These are phyloP conservation scores for Apamea anceps DNA, from an alignment of 2,888 invertebrate species.

Conservation along the genomic window DNA sequence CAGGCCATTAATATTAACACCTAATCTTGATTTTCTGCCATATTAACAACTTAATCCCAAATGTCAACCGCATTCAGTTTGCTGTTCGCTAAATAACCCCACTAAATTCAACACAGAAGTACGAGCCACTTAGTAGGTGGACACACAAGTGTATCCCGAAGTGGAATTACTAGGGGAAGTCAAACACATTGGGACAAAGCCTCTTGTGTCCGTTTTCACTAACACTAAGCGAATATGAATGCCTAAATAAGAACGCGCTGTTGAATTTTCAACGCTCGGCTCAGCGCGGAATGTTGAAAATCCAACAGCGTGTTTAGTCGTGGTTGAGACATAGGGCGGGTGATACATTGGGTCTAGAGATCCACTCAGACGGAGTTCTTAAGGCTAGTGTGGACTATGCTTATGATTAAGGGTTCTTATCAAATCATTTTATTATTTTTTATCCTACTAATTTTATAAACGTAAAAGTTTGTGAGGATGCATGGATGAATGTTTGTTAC, in stretches of 20 bases:
- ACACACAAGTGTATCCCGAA: constrained; percentile 47
- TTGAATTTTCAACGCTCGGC: neutral
- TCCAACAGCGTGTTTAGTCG: neutral
- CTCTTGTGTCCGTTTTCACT: constrained; percentile 26
- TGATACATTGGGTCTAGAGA: constrained; percentile 25
- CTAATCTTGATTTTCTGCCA: neutral
- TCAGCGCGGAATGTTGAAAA: neutral
- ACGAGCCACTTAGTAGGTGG: constrained; percentile 32
- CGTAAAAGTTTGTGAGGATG: too few species aligned
- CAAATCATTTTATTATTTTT: neutral
- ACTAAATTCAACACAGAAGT: constrained; percentile 3
- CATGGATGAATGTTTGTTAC: too few species aligned
- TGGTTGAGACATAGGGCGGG: neutral
- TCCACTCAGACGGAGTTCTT: neutral
- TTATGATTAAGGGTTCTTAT: neutral
- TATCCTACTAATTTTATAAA: too few species aligned
- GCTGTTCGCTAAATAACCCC: constrained; percentile 3
- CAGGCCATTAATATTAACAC: neutral
- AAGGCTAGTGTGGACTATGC: constrained; percentile 2
- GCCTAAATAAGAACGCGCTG: neutral
- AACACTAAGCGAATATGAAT: neutral
- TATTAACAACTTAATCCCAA: neutral
- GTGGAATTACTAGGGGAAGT: constrained; percentile 56
- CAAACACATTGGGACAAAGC: constrained; percentile 53
- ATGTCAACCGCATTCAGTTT: neutral